Base-by-base conservation (phyloP, 53 echinoderm and acorn worm genomes). In the Antedon mediterranea region DNA sequence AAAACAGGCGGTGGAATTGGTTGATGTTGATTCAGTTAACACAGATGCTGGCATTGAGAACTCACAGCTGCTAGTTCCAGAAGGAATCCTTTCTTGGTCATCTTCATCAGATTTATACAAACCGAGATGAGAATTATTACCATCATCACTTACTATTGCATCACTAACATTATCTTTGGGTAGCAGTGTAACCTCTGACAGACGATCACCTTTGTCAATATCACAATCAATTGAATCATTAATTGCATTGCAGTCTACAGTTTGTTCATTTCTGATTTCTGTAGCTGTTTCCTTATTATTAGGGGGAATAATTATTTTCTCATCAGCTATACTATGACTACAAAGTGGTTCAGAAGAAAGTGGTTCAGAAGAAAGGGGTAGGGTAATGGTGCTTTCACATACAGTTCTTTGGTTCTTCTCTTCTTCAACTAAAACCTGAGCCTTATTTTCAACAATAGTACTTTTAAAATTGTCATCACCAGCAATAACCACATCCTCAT, bases 401-500 rank as follows among this genome's bases (percentile, higher is more conserved):
- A 57, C 57, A 57, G 57, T 57, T 57, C 57, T 57, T 57, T 57
- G 57, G 57, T 78, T 42, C 72, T 77, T 71, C 7, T 31, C 43
- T 80, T 74, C 85, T 71, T 34, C 80, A 71, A 32, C 34, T 5
- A 75, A 31, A 32, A 71, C 31, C 76, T 43, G 37, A 57, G 57
- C 57, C 7, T 57, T 57, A 57, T 2, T 15, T 15, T 57, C 20
- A 26, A 57, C 57, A 57, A 57, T 57, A 57, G 57, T 57, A 57
- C 57, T 57, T 57, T 57, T 57, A 57, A 15, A 57, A 18, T 18
- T 23, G 57, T 57, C 57, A 37, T 6, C 37, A 57, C 57, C 57
- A 57, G 57, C 57, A 11, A 57, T 57, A 18, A 57, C 23, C 23
- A 57, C 11, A 57, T 26, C 23, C 3, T 57, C 41, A 7, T 13